phyloP scores from a whole-genome alignment of 2,113 vertebrate genomes.

The Indri indri region DNA sequence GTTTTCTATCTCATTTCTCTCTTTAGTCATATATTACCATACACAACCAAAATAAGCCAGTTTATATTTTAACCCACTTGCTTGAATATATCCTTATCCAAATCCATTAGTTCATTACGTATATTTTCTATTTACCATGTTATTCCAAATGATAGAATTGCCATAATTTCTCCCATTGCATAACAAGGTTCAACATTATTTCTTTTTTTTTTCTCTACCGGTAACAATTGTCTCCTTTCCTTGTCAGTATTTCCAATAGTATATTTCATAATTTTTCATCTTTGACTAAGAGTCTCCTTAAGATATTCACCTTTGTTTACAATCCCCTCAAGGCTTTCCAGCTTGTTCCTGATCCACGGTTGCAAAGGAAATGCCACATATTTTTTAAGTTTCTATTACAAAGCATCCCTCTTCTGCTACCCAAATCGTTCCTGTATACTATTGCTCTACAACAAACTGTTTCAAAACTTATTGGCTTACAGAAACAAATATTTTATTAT shows the following conservation, averaged over 20 bases:
- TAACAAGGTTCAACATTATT: background rate
- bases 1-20: background rate
- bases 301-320: background rate
- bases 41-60: background rate
- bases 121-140: background rate
- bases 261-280: background rate
- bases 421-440: background rate
- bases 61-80: background rate
- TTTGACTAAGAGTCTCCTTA: background rate
- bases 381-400: background rate
- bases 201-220: background rate
- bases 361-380: background rate
- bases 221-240: background rate
- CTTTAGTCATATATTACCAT: background rate
- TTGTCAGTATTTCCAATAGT: background rate
- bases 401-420: background rate
- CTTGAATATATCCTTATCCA: background rate
- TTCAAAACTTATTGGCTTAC: background rate
- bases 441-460: background rate
- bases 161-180: background rate
- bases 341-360: background rate
- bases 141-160: background rate
- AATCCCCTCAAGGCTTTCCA: background rate
- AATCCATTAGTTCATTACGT: background rate
- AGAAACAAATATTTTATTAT: background rate